Evolutionary conservation across 2,888 invertebrate species (phyloP).

Genomic region (Rhogogaster chlorosoma): DNA sequence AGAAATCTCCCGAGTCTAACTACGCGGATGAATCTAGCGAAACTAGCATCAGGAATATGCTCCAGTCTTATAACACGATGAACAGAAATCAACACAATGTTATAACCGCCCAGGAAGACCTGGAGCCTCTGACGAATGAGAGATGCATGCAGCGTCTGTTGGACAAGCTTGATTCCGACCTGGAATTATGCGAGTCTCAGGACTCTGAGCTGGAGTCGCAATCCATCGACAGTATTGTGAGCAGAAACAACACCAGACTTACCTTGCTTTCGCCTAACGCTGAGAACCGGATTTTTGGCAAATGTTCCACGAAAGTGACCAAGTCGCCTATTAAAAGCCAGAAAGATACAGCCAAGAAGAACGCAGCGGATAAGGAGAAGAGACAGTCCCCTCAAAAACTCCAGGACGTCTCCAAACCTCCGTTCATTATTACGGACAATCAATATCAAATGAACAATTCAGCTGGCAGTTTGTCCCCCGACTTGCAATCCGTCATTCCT

Average conservation of each 20-base stretch:
- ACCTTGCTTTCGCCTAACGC: not conserved
- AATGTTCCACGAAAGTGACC: not conserved
- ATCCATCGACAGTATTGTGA: not conserved
- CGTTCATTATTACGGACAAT: not conserved
- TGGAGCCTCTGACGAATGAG: not conserved
- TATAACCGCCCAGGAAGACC: constrained; percentile 13
- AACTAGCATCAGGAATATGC: constrained; percentile 13
- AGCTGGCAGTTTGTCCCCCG: not conserved
- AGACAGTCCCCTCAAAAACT: not conserved
- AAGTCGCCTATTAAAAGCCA: not conserved
- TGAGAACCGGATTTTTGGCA: not conserved
- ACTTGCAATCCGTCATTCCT: constrained; percentile 63
- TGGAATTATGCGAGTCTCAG: constrained; percentile 16
- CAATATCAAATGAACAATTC: not conserved
- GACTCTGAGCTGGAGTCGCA: not conserved
- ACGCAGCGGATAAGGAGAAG: not conserved
- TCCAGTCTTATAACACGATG: constrained; percentile 22
- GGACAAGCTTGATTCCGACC: not conserved
- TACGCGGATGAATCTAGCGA: constrained; percentile 28
- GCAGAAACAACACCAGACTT: not conserved
- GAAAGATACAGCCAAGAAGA: not conserved
- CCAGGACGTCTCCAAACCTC: not conserved
- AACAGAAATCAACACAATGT: constrained; percentile 2
- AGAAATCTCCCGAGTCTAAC: not conserved
- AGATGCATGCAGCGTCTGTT: constrained; percentile 12